phyloP scores from a whole-genome alignment of 2,888 invertebrate species.

The Drosophila fulvimacula region DNA sequence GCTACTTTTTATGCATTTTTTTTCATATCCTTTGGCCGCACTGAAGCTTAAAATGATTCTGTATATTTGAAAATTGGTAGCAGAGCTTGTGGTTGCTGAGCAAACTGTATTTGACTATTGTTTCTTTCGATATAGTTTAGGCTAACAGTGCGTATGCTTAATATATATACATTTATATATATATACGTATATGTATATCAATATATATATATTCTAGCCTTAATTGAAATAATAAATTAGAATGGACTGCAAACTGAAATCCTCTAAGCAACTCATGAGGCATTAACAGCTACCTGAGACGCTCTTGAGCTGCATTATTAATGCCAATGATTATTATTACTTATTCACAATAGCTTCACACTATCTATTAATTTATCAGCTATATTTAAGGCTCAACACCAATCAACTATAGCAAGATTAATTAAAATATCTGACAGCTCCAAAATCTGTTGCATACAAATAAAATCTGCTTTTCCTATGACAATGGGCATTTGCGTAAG shows the following conservation, averaged over 20 bases:
- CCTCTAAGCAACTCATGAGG: background rate
- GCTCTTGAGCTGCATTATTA: background rate
- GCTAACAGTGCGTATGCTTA: slow-evolving; percentile 1
- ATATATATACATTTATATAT: too few relatives aligned
- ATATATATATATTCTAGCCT: too few relatives aligned
- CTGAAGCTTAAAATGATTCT: background rate
- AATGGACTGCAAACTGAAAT: background rate
- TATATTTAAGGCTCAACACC: background rate
- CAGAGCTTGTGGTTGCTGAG: background rate
- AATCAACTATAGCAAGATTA: background rate
- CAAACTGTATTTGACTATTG: background rate
- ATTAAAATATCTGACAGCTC: slow-evolving; percentile 1
- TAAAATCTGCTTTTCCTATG: background rate
- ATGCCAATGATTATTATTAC: background rate
- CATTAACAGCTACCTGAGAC: background rate
- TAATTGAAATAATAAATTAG: background rate
- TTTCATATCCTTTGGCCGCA: background rate
- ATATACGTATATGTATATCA: too few relatives aligned
- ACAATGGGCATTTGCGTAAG: background rate
- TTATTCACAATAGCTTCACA: background rate
- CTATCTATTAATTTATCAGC: too few relatives aligned
- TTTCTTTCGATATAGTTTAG: background rate
- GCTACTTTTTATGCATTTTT: slow-evolving; percentile 3
- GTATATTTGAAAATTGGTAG: background rate
- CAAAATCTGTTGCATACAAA: background rate